phyloP scores from a whole-genome alignment of 2,888 invertebrate species.

The Hedya salicella region DNA sequence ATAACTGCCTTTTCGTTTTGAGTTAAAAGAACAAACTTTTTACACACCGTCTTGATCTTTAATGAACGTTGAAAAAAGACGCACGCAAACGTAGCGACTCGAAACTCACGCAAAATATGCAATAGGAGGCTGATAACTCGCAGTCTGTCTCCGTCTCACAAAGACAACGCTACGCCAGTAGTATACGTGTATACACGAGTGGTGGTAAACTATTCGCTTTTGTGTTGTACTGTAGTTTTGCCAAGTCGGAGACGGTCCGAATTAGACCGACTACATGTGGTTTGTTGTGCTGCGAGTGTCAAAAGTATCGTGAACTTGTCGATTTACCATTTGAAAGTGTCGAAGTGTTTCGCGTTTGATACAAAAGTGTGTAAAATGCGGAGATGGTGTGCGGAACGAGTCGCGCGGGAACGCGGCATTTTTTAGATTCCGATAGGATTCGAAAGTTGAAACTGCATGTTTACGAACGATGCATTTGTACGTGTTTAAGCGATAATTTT shows the following conservation, averaged over 20 bases:
- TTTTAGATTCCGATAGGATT: conserved; percentile 68
- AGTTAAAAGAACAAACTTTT: not conserved
- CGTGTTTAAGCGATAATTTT: conserved; percentile 56
- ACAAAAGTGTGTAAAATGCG: conserved; percentile 60
- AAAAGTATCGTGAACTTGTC: conserved; percentile 58
- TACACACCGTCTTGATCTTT: conserved; percentile 13
- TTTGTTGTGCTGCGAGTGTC: conserved; percentile 62
- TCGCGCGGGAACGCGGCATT: conserved; percentile 68
- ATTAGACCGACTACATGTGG: conserved; percentile 63
- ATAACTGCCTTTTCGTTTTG: conserved; percentile 29
- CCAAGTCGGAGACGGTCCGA: conserved; percentile 71
- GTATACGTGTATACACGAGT: conserved; percentile 56
- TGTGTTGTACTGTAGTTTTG: conserved; percentile 67
- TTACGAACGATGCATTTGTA: conserved; percentile 55
- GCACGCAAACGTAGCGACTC: conserved; percentile 27
- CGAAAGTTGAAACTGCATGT: conserved; percentile 63
- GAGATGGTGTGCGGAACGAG: conserved; percentile 48
- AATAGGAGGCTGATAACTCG: conserved; percentile 48
- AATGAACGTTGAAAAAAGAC: conserved; percentile 20
- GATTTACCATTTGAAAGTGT: conserved; percentile 51
- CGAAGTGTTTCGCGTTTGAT: conserved; percentile 50
- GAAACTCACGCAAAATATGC: conserved; percentile 18
- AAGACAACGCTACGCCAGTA: conserved; percentile 52
- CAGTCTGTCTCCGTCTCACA: conserved; percentile 57
- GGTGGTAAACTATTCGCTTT: conserved; percentile 73